Base-by-base conservation (phyloP, 2,888 invertebrate species). In the Dermolepida albohirtum region DNA sequence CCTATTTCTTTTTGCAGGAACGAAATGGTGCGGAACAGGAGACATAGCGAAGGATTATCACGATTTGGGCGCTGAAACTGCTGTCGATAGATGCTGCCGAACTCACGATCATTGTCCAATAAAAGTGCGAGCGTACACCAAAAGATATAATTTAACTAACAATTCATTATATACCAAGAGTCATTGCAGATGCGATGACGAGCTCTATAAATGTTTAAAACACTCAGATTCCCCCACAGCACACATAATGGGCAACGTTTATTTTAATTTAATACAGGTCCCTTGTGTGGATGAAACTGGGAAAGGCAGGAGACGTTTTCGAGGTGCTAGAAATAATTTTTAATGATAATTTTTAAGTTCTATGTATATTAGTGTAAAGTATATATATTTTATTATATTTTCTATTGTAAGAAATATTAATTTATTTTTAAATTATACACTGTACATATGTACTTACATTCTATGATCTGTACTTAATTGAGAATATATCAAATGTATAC, bases 11-110 rank as follows among this genome's bases (percentile, higher is more conserved):
- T 8, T 82, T 82, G 0, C 80, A 94, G 95, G 95, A 71, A 95
- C 95, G 43, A 95, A 95, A 82, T 95, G 95, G 95, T 97, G 96
- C 79, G 96, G 96, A 14, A 91, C 93, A 0, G 96, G 96, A 0
- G 96, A 96, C 82, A 90, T 94, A 74, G 96, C 96, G 0, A 85
- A 87, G 16, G 88, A 90, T 78, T 95, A 94, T 84, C 91, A 91
- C 81, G 96, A 96, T 83, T 85, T 96, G 72, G 97, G 97, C 44
- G 86, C 88, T 0, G 92, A 90, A 77, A 83, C 82, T 78, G 84
- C 85, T 39, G 89, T 93, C 75, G 95, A 95, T 84, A 87, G 89
- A 75, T 97, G 97, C 82, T 97, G 97, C 83, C 88, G 96, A 69
- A 91, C 90, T 12, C 97, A 97, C 81, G 96, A 97, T 85, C 87